These are phyloP conservation scores for Pelagia noctiluca DNA, from an alignment of 30 jellyfish, hydroid and myxozoan genomes.

Conservation along the genomic window DNA sequence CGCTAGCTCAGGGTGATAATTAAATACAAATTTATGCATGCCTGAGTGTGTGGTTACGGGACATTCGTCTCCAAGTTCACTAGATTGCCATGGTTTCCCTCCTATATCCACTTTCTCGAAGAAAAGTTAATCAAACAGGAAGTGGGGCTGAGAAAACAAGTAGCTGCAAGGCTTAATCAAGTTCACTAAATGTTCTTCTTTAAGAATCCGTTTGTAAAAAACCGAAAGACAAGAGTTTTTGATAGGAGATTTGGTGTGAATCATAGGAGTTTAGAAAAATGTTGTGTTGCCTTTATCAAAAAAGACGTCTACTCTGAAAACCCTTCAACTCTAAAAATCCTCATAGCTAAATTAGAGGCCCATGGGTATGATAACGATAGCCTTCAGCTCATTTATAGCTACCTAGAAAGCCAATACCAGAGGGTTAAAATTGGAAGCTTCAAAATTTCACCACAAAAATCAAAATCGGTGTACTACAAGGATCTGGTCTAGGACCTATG, in stretches of 20 bases:
- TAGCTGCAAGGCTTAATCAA: too few species aligned
- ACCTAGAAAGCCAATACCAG: constrained; percentile 44
- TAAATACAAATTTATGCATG: background rate
- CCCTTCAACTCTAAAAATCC: too few species aligned
- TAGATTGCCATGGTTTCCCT: constrained; percentile 7
- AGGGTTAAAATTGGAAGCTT: constrained; percentile 28
- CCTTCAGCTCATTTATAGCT: constrained; percentile 46
- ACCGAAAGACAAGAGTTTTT: background rate
- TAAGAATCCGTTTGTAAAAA: background rate
- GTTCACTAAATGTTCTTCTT: background rate
- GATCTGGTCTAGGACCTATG: constrained; percentile 32
- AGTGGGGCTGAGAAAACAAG: background rate
- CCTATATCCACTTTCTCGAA: too few species aligned
- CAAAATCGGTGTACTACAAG: constrained; percentile 18
- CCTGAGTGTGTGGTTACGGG: background rate
- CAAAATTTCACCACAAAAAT: constrained; percentile 4
- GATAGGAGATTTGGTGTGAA: background rate
- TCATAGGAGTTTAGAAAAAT: too few species aligned
- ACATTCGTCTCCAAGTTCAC: background rate
- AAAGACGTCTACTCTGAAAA: too few species aligned
- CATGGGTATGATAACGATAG: constrained; percentile 24
- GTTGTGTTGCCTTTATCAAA: too few species aligned
- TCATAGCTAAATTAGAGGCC: constrained; percentile 50
- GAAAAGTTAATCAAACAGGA: background rate
- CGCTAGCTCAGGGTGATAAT: background rate